Evolutionary conservation across 2,888 invertebrate species (phyloP), one percentile per base, ranked within the genome.

Genomic region (Hermaeophaga mercurialis): DNA sequence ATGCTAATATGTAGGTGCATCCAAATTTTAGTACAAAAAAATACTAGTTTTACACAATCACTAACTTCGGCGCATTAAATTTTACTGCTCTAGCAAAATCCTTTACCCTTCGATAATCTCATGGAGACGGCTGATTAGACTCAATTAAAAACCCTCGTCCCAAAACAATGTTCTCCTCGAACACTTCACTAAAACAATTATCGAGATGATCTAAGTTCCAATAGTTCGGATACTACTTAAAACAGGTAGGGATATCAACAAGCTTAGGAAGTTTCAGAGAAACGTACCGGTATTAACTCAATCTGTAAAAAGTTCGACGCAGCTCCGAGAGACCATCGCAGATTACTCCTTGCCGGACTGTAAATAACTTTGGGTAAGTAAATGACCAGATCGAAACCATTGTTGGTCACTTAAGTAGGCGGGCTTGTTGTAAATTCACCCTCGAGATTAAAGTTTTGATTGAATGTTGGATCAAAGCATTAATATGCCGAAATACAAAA

Each of bases 371-470:
- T 33, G 39, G 41, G 41, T 41, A 50, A 50, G 41, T 39, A 31
- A 50, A 50, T 41, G 49, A 41, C 49, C 49, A 41, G 41, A 41
- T 50, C 41, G 28, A 39, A 12, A 24, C 49, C 26, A 50, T 50
- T 50, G 39, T 50, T 50, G 39, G 49, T 41, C 49, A 49, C 39
- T 49, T 41, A 38, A 41, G 39, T 41, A 17, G 11, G 31, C 8
- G 49, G 49, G 39, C 22, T 41, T 18, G 11, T 49, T 8, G 14
- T 38, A 41, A 39, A 49, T 49, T 49, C 9, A 19, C 12, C 41
- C 31, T 14, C 18, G 31, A 41, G 49, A 50, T 50, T 50, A 41
- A 50, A 50, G 41, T 50, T 50, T 50, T 28, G 49, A 50, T 50
- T 39, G 49, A 41, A 50, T 11, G 38, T 18, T 38, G 31, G 31